These are phyloP conservation scores for Apteryx owenii DNA, from an alignment of 2,113 vertebrate species.

Conservation along the genomic window DNA sequence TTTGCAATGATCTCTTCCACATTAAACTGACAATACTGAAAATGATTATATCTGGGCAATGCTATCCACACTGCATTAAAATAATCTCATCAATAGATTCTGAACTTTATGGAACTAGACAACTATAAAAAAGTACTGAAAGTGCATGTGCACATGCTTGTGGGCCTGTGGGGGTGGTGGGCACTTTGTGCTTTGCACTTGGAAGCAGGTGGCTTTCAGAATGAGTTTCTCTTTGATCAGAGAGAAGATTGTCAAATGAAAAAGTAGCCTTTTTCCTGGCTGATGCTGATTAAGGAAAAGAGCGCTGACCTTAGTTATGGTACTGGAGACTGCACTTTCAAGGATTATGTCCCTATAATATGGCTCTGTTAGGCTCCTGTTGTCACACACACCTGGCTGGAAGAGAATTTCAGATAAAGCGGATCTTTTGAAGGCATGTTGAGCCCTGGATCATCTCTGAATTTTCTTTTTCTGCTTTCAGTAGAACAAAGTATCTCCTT, in stretches of 20 bases:
- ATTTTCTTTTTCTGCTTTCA: not conserved
- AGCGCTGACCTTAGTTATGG: not conserved
- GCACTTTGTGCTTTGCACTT: not conserved
- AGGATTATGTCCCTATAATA: rapidly evolving
- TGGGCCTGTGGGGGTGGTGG: not conserved
- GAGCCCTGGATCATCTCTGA: not conserved
- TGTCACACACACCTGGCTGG: not conserved
- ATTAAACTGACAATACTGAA: not conserved
- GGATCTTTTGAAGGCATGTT: not conserved
- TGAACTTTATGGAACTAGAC: not conserved
- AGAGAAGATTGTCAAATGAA: not conserved
- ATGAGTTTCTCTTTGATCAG: not conserved
- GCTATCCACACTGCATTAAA: not conserved
- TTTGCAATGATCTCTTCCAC: not conserved
- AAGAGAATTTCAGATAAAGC: not conserved
- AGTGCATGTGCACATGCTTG: not conserved
- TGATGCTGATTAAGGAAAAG: not conserved
- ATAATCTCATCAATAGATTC: not conserved
- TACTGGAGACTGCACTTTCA: not conserved
- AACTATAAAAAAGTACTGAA: not conserved
- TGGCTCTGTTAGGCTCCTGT: rapidly evolving
- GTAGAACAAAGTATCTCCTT: not conserved
- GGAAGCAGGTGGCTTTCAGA: slow-evolving; percentile 28
- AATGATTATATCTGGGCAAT: not conserved
- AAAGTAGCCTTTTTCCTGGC: not conserved